Base-by-base conservation (phyloP, 2,113 vertebrate species). In the Gymnorhina tibicen region DNA sequence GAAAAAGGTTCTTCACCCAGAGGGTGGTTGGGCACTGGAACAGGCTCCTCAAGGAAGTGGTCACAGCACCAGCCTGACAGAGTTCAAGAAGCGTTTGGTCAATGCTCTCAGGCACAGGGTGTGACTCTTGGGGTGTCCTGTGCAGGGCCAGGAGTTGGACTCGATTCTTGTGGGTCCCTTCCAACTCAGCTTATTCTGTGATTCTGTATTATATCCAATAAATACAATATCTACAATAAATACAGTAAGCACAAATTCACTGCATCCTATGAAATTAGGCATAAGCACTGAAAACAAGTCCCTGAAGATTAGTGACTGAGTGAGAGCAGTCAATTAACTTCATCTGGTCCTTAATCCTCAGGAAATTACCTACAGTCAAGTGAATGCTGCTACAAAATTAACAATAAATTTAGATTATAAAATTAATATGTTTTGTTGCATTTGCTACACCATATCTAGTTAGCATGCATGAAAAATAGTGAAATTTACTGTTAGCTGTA, bases 41-140 rank as follows among this genome's bases (percentile, higher is more conserved):
- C 24, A 26, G n/a, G 35, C 35, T 42, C 24, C 16, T 16, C 32
- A 30, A 5, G 17, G 33, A 6, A 62, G 32, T 32, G 35, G 35
- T 4, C 8, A 66, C 42, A 75, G 52, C 35, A 42, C 20, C 5
- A 26, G 7, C 3, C 3, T 50, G 20, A 42, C 44, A 42, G n/a
- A 85, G 28, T 3, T 39, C 59, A 39, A 27, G 18, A 20, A 33
- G n/a, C 0, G 0, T 67, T 50, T 32, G 35, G 32, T 0, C 44
- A 67, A 14, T 5, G 35, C 42, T 24, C 42, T 58, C 52, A 58
- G 52, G 7, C 35, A 58, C 44, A 59, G 1, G 21, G 6, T 50
- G 72, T 66, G 4, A 35, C 16, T 49, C 19, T 28, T n/a, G 24
- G 24, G 5, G 10, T 30, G 19, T 41, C 16, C 42, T 13, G 16